Percentiles rank a stretch among this genome's conserved stretches.
Conservation (phyloP, 2,113 vertebrate genomes). For the Oreochromis tanganicae region DNA sequence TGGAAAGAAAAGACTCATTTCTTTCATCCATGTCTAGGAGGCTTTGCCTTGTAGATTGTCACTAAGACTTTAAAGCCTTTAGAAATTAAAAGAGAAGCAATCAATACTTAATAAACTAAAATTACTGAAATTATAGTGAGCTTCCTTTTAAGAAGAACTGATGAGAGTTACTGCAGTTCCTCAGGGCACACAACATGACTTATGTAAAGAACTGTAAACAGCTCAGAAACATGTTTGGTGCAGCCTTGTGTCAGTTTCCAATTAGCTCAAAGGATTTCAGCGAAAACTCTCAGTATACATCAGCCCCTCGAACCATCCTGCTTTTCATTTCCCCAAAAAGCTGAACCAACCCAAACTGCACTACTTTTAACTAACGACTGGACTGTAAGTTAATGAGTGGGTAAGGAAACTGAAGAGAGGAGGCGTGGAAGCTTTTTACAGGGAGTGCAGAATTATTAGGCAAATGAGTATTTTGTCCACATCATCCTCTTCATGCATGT, state of each 20-base stretch:
- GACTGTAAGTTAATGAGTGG: conserved; percentile 47
- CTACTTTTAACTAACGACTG: conserved; percentile 34
- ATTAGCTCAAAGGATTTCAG: background rate
- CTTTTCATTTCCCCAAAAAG: conserved; percentile 20
- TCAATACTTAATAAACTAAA: conserved; percentile 29
- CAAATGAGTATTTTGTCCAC: too few relatives aligned
- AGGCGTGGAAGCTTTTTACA: conserved; percentile 30
- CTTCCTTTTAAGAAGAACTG: background rate
- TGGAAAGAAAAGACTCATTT: background rate
- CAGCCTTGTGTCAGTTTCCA: background rate
- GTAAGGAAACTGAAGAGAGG: conserved; percentile 31
- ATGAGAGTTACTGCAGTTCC: background rate
- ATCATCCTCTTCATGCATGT: too few relatives aligned
- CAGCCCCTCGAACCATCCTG: background rate
- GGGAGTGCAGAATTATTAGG: too few relatives aligned
- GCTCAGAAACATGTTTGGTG: background rate
- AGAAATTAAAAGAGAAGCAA: background rate
- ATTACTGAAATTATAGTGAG: background rate
- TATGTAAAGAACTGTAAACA: background rate
- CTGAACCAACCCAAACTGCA: conserved; percentile 25
- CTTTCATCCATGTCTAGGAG: background rate
- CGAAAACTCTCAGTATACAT: background rate
- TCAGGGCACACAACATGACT: background rate
- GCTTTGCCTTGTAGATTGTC: background rate
- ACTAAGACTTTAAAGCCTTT: background rate